Conservation (phyloP, 2,888 invertebrate genomes). For the Resseliella maxima region DNA sequence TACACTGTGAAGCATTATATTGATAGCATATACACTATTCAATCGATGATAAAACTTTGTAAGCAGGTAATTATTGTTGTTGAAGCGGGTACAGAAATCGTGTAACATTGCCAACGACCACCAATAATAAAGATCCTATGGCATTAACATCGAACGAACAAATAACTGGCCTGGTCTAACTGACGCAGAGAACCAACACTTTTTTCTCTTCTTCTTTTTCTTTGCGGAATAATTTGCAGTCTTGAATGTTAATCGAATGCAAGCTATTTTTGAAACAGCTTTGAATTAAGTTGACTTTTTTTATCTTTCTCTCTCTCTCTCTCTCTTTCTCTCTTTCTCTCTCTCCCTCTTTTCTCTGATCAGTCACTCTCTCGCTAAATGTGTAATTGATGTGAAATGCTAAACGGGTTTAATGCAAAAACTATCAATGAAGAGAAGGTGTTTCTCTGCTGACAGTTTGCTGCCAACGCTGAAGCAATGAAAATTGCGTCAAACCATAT, state of each 20-base stretch:
- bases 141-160: background rate
- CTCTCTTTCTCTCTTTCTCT: too few species aligned
- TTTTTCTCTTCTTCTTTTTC: background rate
- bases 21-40: background rate
- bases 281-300: background rate
- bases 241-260: constrained; percentile 34
- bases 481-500: background rate
- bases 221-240: background rate
- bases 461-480: background rate
- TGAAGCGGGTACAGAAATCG: background rate
- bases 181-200: background rate
- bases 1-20: background rate
- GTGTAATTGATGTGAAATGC: constrained; percentile 22
- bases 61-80: constrained; percentile 35
- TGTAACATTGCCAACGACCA: constrained; percentile 2
- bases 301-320: background rate
- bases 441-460: background rate
- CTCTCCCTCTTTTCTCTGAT: too few species aligned
- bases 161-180: background rate
- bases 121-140: background rate
- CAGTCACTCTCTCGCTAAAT: background rate
- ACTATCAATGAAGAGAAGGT: constrained; percentile 23
- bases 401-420: constrained; percentile 8
- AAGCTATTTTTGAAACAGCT: background rate
- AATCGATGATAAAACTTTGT: constrained; percentile 41